Base-by-base conservation (phyloP, 2,113 vertebrate species). In the Dasyprocta punctata region DNA sequence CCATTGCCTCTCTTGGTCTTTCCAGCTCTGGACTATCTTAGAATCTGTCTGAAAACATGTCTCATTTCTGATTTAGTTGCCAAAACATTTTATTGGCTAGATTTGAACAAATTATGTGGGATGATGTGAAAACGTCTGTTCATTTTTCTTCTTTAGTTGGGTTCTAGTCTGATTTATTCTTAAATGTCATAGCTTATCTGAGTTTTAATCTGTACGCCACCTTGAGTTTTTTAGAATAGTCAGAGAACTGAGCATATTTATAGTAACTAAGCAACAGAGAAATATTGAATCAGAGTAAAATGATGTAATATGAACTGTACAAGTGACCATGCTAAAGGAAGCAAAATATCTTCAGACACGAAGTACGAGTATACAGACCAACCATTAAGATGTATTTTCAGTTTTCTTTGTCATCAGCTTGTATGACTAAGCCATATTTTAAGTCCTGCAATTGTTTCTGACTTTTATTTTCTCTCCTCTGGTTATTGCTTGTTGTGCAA, bases 241-340 rank as follows among this genome's bases (percentile, higher is more conserved):
- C 47, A 58, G 14, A 56, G 22, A 88, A 78, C 28, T 61, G 54
- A 87, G 4, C 84, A 11, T 92, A 69, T 86, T 92, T 92, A 81
- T 56, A 63, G 28, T 83, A 92, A 41, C 52, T 75, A 52, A 88
- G 63, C 17, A 52, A 33, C 92, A 7, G 92, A 77, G 92, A 93
- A 90, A 33, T 82, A 47, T 8, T 97, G 38, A 80, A 78, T 94
- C 54, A 73, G 86, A 94, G 47, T 83, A 16, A 87, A 81, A 71
- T 69, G 63, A 90, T 90, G 60, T 96, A 80, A 81, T 3, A 24
- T 82, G 84, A 36, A 89, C 26, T 63, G 52, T 67, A 80, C 30
- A 63, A 69, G 49, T 52, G 52, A 67, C 81, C 49, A 5, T 77
- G 63, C 30, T 85, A 65, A 86, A 90, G 63, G 41, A 87, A 60